phyloP scores from a whole-genome alignment of 1,140 invertebrate genomes.

The Brachionus calyciflorus region DNA sequence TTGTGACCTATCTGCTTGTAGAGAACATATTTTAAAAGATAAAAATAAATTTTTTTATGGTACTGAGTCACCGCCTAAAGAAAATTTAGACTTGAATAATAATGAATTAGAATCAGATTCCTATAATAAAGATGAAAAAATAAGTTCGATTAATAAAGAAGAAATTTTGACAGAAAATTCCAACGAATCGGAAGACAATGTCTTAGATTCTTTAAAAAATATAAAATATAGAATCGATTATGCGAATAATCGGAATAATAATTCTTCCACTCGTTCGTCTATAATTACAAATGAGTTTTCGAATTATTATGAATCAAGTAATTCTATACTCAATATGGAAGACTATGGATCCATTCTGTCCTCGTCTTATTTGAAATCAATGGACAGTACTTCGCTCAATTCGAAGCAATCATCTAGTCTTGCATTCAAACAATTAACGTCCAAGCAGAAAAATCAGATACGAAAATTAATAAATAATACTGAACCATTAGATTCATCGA shows the following conservation, averaged over 20 bases:
- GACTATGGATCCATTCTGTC: background rate
- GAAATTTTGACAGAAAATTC: too few relatives aligned
- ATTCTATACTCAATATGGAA: conserved; percentile 12
- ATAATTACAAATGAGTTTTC: conserved; percentile 14
- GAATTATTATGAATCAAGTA: conserved; percentile 7
- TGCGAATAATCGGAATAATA: background rate
- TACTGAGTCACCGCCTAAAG: background rate
- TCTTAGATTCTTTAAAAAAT: background rate
- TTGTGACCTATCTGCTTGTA: background rate
- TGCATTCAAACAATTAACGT: background rate
- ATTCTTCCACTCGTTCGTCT: background rate
- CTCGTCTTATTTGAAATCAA: background rate
- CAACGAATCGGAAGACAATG: background rate
- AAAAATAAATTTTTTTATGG: conserved; percentile 34
- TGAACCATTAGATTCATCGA: background rate
- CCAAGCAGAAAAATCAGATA: too few relatives aligned
- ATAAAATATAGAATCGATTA: background rate
- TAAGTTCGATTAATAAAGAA: too few relatives aligned
- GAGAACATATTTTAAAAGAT: conserved; percentile 11
- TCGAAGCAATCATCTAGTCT: conserved; percentile 39
- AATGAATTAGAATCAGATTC: background rate
- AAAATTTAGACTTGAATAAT: background rate
- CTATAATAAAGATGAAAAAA: too few relatives aligned
- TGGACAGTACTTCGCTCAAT: background rate
- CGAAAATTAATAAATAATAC: background rate